phyloP scores from a whole-genome alignment of 2,113 vertebrate species.

The Engystomops pustulosus region DNA sequence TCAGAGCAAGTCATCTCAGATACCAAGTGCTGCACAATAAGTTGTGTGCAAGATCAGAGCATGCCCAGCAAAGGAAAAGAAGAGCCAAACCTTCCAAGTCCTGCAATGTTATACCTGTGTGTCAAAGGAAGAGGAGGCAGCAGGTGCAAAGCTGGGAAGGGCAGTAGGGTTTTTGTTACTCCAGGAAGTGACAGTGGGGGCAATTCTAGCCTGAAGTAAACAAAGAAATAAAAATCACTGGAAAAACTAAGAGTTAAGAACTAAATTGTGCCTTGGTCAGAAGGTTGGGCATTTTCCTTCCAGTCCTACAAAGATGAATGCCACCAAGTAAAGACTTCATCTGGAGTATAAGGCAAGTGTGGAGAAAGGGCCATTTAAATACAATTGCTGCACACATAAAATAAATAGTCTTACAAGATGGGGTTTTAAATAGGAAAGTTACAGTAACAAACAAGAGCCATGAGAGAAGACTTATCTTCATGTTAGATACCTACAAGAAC shows the following conservation, averaged over 20 bases:
- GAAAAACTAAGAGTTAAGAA: slow-evolving; percentile 72
- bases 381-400: not conserved
- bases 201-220: slow-evolving; percentile 96
- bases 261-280: slow-evolving; percentile 44
- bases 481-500: not conserved
- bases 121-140: slow-evolving; percentile 86
- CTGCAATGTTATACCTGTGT: slow-evolving; percentile 86
- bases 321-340: not conserved
- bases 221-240: slow-evolving; percentile 87
- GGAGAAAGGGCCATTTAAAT: not conserved
- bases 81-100: slow-evolving; percentile 31
- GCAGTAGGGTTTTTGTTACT: slow-evolving; percentile 99
- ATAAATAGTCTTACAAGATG: not conserved
- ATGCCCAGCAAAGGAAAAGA: slow-evolving; percentile 61
- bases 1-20: not conserved
- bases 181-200: slow-evolving; percentile 98
- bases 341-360: not conserved
- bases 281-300: not conserved
- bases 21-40: not conserved
- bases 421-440: not conserved
- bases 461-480: not conserved
- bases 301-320: not conserved
- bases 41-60: slow-evolving; percentile 23
- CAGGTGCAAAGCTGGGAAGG: slow-evolving; percentile 91
- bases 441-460: not conserved